phyloP scores from a whole-genome alignment of 2,888 invertebrate species.

The Aspidiotus rigidus region DNA sequence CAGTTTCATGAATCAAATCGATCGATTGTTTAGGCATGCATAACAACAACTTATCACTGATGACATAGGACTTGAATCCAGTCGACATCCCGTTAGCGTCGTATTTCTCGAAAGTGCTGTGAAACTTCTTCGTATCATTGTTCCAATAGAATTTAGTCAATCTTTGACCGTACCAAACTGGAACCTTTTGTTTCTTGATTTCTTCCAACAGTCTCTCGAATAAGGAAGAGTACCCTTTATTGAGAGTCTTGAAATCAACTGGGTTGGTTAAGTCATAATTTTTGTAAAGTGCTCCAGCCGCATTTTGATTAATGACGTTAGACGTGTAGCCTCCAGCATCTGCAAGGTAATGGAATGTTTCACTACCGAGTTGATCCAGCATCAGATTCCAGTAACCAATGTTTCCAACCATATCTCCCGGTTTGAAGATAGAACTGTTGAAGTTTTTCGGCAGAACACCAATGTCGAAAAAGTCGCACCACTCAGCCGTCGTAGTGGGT shows the following conservation, averaged over 20 bases:
- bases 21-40: background rate
- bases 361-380: background rate
- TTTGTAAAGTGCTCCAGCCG: background rate
- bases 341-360: background rate
- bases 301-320: background rate
- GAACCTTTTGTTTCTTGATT: background rate
- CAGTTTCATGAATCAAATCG: background rate
- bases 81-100: background rate
- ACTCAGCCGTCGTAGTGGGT: background rate
- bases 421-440: background rate
- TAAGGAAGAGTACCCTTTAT: background rate
- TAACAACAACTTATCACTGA: background rate
- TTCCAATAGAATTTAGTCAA: background rate
- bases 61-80: background rate
- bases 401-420: background rate
- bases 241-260: background rate
- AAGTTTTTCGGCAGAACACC: background rate
- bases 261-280: background rate
- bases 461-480: background rate
- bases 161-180: background rate
- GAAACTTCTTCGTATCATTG: background rate
- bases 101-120: background rate
- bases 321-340: background rate
- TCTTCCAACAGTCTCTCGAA: background rate
- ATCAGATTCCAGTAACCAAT: background rate